These are phyloP conservation scores for Anguilla anguilla DNA, from an alignment of 2,797 vertebrate species.

Conservation along the genomic window DNA sequence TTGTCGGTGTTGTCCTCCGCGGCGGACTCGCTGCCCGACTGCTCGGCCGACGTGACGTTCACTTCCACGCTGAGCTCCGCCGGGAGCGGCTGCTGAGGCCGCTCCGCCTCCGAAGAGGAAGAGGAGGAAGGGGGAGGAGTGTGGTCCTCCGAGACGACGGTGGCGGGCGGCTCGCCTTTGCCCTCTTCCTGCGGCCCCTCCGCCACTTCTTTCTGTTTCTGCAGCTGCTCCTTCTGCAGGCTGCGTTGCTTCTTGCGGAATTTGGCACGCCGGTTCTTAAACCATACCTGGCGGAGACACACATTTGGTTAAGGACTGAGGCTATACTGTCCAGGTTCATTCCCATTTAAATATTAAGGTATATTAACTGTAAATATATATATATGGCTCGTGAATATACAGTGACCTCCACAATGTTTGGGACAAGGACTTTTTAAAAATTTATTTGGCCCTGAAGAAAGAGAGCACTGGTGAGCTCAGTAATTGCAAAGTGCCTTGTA, in stretches of 20 bases:
- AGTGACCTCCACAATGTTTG: no score
- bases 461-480: no score
- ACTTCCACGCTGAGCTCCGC: slow-evolving; percentile 83
- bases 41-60: slow-evolving; percentile 90
- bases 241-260: slow-evolving; percentile 99
- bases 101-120: slow-evolving; percentile 71
- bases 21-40: slow-evolving; percentile 90
- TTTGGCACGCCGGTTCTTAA: slow-evolving; percentile 96
- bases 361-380: background rate
- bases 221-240: slow-evolving; percentile 96
- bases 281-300: slow-evolving; percentile 83
- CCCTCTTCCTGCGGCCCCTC: slow-evolving; percentile 77
- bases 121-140: slow-evolving; percentile 72
- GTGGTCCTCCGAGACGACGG: slow-evolving; percentile 69
- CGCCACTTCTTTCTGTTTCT: slow-evolving; percentile 90
- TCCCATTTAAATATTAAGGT: background rate
- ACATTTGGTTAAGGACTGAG: background rate
- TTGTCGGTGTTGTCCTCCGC: slow-evolving; percentile 86
- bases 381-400: no score
- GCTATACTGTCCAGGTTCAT: background rate
- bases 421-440: no score
- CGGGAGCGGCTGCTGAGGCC: slow-evolving; percentile 65
- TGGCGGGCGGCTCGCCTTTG: slow-evolving; percentile 69
- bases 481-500: no score
- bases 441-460: no score